Base-by-base conservation (phyloP, 2,888 invertebrate species). In the Yponomeuta sedellus region DNA sequence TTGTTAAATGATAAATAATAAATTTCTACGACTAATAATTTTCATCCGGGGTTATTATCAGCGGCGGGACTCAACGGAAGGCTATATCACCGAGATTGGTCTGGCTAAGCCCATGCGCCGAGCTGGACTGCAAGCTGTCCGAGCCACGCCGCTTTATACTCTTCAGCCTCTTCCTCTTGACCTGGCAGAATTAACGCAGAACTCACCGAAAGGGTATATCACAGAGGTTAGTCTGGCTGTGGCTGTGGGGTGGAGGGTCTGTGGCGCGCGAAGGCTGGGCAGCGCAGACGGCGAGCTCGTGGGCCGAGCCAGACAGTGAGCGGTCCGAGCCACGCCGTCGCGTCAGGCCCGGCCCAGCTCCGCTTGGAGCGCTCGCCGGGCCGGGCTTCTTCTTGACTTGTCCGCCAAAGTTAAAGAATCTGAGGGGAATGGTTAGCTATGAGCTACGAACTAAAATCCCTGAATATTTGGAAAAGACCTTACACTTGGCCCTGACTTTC, bases 371-470 rank as follows among this genome's bases (percentile, higher is more conserved):
- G 79, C 2, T 79, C 74, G 44, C 71, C 69, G 2, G 72, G 78
- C 63, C 70, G 87, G 77, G 95, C 86, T 97, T 97, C 87, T 97
- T 97, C 84, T 97, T 97, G 67, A 96, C 95, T 75, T 95, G 96
- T 28, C 95, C 96, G 40, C 96, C 96, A 83, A 98, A 98, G 75
- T 94, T 95, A 86, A 98, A 98, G 90, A 98, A 98, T 77, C 97
- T 97, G 77, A 2, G 73, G 64, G 28, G 28, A 16, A 34, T 34
- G 34, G 6, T 34, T 5, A 34, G 34, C 5, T 34, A 34, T 5
- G 34, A 1, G 34, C 34, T 34, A 34, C 34, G 34, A 34, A 34
- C 8, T 4, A 25, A 25, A 25, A 25, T 25, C 25, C 25, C 25
- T 25, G 5, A 4, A 25, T 25, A 4, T 25, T 25, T 25, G 3